Evolutionary conservation across 2,113 vertebrate genomes (phyloP).

Genomic region (Notiomystis cincta): DNA sequence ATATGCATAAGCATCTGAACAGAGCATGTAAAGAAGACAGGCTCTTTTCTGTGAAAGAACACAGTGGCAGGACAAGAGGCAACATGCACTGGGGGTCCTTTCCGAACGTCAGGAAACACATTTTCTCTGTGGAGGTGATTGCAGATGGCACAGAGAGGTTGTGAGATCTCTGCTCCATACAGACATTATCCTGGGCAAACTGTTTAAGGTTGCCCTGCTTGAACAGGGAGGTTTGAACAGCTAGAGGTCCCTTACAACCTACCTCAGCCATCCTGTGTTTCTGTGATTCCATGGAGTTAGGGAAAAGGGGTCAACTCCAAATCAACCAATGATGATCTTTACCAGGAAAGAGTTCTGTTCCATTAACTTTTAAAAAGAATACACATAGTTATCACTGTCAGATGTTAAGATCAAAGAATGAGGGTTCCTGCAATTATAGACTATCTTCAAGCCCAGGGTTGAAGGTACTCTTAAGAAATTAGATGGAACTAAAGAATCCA

Average conservation of each 20-base stretch:
- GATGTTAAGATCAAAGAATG: background rate
- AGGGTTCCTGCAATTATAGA: background rate
- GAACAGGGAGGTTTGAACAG: background rate
- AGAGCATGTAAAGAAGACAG: background rate
- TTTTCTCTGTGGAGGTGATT: background rate
- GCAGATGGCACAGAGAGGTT: background rate
- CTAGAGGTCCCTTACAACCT: background rate
- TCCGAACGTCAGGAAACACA: background rate
- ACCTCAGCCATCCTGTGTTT: background rate
- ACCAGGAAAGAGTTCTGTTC: background rate
- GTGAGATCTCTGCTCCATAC: fast-evolving
- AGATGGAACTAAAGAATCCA: background rate
- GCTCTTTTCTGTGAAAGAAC: background rate
- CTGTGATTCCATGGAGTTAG: background rate
- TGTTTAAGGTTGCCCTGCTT: background rate
- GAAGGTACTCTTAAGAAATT: background rate
- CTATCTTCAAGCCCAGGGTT: background rate
- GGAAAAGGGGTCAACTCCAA: background rate
- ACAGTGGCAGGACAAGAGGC: background rate
- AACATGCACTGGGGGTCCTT: background rate
- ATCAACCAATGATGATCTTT: background rate
- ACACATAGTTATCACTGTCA: background rate
- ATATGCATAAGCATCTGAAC: background rate
- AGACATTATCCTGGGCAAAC: background rate
- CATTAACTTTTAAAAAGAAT: background rate